Percentiles rank a stretch among this genome's conserved stretches.
phyloP scores from a whole-genome alignment of 2,888 invertebrate genomes.

The Caenorhabditis sp. region DNA sequence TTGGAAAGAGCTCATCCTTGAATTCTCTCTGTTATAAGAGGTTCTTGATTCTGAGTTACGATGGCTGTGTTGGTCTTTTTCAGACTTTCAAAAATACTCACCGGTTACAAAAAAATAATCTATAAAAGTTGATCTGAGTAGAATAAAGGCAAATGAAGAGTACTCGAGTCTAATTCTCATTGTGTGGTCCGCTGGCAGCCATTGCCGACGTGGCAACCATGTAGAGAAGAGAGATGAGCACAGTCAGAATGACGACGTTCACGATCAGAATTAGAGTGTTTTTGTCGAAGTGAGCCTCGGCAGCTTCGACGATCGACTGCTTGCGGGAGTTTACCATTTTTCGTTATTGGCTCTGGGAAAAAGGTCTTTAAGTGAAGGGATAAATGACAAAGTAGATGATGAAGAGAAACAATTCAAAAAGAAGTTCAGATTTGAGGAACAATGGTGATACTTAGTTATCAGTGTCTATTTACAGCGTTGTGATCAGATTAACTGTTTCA shows the following conservation, averaged over 20 bases:
- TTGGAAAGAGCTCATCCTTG: no score
- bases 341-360: constrained; percentile 33
- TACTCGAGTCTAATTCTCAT: constrained; percentile 68
- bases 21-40: no score
- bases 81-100: constrained; percentile 28
- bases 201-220: constrained; percentile 82
- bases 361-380: background rate
- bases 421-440: no score
- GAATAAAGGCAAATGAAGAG: background rate
- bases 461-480: no score
- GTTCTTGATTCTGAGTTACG: no score
- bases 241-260: constrained; percentile 79
- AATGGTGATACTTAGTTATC: no score
- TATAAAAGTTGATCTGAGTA: constrained; percentile 5
- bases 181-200: constrained; percentile 75
- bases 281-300: constrained; percentile 80
- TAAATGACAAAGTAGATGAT: no score
- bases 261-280: constrained; percentile 77
- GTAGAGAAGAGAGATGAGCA: constrained; percentile 79
- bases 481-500: no score
- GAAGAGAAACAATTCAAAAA: no score
- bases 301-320: constrained; percentile 78
- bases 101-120: constrained; percentile 58
- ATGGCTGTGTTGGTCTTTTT: no score
- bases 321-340: constrained; percentile 70